Evolutionary conservation across 2,113 vertebrate species (phyloP).

Genomic region (Salvelinus namaycush): DNA sequence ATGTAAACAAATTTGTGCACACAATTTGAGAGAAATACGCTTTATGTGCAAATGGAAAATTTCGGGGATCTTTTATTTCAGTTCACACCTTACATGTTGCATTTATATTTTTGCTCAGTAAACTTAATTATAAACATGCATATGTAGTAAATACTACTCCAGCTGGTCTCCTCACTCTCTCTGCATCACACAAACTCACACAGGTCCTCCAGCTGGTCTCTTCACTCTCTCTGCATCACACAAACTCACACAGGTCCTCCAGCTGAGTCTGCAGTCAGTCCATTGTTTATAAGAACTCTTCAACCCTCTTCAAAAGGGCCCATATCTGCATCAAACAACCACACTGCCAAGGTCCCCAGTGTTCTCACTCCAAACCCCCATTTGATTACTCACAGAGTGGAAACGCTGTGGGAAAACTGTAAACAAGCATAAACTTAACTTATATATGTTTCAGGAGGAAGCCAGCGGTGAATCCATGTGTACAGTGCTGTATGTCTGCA

Average conservation of each 20-base stretch:
- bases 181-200: background rate
- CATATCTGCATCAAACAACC: background rate
- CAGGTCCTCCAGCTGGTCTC: background rate
- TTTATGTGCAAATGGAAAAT: no score
- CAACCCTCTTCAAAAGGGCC: background rate
- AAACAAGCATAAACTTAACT: background rate
- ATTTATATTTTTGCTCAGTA: no score
- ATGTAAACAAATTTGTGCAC: no score
- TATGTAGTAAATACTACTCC: constrained; percentile 40
- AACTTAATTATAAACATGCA: no score
- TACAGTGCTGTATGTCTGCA: background rate
- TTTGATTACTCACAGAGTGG: constrained; percentile 26
- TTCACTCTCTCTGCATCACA: background rate
- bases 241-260: background rate
- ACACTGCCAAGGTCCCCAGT: background rate
- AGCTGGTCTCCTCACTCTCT: constrained; percentile 15
- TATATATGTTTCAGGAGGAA: background rate
- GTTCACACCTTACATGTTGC: no score
- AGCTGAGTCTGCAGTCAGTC: background rate
- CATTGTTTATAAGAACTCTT: background rate
- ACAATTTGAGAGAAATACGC: no score
- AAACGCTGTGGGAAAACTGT: constrained; percentile 23
- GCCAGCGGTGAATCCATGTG: background rate
- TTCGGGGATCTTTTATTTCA: no score
- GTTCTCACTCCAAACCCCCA: background rate